Percentiles rank a stretch among this genome's conserved stretches.
Evolutionary conservation across 1,140 invertebrate genomes (phyloP).

Genomic region (Hestina assimilis): DNA sequence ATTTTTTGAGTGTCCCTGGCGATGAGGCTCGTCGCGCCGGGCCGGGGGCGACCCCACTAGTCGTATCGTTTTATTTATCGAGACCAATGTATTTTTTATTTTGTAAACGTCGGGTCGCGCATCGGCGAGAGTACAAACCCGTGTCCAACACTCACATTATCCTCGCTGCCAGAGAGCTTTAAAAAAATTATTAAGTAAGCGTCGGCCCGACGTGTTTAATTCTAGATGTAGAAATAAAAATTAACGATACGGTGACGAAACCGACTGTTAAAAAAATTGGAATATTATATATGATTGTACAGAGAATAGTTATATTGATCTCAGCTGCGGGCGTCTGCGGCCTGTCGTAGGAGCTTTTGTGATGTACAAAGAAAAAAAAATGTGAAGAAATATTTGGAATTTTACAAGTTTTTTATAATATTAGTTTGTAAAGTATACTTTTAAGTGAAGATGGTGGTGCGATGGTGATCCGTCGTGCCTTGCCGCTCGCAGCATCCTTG

Average conservation of each 20-base stretch:
- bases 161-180: constrained; percentile 63
- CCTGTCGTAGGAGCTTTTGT: constrained; percentile 63
- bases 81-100: constrained; percentile 75
- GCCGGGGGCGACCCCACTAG: constrained; percentile 45
- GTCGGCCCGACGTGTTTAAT: constrained; percentile 50
- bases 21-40: constrained; percentile 49
- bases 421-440: constrained; percentile 75
- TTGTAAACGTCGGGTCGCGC: constrained; percentile 48
- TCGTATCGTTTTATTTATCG: constrained; percentile 74
- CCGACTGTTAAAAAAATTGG: constrained; percentile 63
- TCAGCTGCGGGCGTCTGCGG: constrained; percentile 65
- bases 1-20: constrained; percentile 44
- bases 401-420: constrained; percentile 77
- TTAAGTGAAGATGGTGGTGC: constrained; percentile 69
- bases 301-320: constrained; percentile 67
- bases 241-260: constrained; percentile 61
- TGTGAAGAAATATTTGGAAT: constrained; percentile 70
- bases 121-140: constrained; percentile 35
- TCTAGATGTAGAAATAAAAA: constrained; percentile 69
- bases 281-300: constrained; percentile 72
- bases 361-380: constrained; percentile 73
- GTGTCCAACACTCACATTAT: constrained; percentile 26
- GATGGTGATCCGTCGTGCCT: constrained; percentile 33
- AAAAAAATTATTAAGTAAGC: constrained; percentile 50
- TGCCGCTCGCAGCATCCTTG: constrained; percentile 58